Conservation (phyloP, 2,888 invertebrate genomes). For the Drosophila stalkeri region DNA sequence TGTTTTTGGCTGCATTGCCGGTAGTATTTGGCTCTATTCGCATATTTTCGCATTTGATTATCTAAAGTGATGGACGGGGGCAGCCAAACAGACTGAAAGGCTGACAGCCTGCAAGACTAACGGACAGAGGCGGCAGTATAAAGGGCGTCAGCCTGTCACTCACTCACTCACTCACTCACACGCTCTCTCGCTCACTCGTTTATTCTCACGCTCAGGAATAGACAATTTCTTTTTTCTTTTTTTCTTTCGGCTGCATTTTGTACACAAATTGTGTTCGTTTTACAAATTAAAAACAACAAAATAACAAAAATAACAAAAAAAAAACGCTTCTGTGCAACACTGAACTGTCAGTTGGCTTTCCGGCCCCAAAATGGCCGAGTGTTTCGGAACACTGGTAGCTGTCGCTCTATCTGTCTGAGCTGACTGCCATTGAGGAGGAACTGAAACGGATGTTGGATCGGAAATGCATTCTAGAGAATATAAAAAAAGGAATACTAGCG, state of each 20-base stretch:
- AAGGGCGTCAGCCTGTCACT: slow-evolving; percentile 77
- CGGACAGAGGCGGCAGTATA: slow-evolving; percentile 26
- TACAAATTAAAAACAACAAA: slow-evolving; percentile 39
- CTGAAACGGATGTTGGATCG: slow-evolving; percentile 60
- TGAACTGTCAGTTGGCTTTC: slow-evolving; percentile 70
- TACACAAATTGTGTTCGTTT: slow-evolving; percentile 39
- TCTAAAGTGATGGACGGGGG: slow-evolving; percentile 73
- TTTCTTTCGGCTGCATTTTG: slow-evolving; percentile 9
- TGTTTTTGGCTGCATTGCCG: slow-evolving; percentile 19
- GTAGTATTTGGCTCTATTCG: slow-evolving; percentile 73
- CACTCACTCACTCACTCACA: slow-evolving; percentile 41
- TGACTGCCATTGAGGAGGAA: slow-evolving; percentile 27
- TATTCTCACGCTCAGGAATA: slow-evolving; percentile 25
- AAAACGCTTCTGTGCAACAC: slow-evolving; percentile 63
- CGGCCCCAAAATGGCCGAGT: slow-evolving; percentile 37
- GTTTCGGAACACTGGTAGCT: slow-evolving; percentile 44
- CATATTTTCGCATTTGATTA: slow-evolving; percentile 83
- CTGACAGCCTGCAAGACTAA: slow-evolving; percentile 34
- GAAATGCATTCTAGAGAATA: slow-evolving; percentile 18
- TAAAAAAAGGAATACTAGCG: slow-evolving; percentile 4
- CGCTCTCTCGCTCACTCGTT: slow-evolving; percentile 39
- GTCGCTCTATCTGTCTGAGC: slow-evolving; percentile 50
- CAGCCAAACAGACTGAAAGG: slow-evolving; percentile 51
- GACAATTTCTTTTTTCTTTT: slow-evolving; percentile 22
- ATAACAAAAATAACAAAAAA: slow-evolving; percentile 16